Percentiles rank a stretch among this genome's conserved stretches.
Conservation (phyloP, 2,797 vertebrate genomes). For the Anguilla megastoma region DNA sequence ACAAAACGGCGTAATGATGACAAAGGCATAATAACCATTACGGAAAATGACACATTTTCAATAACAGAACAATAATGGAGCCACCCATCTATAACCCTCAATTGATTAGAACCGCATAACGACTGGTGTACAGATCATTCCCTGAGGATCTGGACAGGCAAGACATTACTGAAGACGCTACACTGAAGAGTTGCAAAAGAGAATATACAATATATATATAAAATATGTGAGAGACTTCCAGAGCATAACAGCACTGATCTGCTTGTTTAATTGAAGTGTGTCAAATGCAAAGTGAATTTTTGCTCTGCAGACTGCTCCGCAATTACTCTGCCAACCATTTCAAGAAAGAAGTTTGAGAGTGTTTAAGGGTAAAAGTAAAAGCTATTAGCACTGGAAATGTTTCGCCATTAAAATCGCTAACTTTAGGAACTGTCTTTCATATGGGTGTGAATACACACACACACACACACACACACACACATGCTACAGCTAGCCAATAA, state of each 20-base stretch:
- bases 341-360: not conserved
- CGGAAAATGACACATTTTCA: conserved; percentile 14
- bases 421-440: not conserved
- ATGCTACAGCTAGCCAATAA: conserved; percentile 8
- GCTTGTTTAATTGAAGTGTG: not conserved
- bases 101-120: not conserved
- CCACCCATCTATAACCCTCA: not conserved
- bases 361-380: conserved; percentile 13
- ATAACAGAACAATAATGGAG: not conserved
- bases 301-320: not conserved
- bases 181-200: not conserved
- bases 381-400: not conserved
- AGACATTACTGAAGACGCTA: not conserved
- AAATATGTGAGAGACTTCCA: not conserved
- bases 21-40: not conserved
- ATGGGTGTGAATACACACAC: not conserved
- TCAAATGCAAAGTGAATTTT: conserved; percentile 5
- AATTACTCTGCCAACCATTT: not conserved
- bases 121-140: not conserved
- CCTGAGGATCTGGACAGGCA: not conserved
- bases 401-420: not conserved
- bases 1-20: conserved; percentile 11
- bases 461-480: not conserved
- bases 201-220: not conserved
- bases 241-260: not conserved